phyloP scores from a whole-genome alignment of 1,140 invertebrate species.

The Samia ricini region DNA sequence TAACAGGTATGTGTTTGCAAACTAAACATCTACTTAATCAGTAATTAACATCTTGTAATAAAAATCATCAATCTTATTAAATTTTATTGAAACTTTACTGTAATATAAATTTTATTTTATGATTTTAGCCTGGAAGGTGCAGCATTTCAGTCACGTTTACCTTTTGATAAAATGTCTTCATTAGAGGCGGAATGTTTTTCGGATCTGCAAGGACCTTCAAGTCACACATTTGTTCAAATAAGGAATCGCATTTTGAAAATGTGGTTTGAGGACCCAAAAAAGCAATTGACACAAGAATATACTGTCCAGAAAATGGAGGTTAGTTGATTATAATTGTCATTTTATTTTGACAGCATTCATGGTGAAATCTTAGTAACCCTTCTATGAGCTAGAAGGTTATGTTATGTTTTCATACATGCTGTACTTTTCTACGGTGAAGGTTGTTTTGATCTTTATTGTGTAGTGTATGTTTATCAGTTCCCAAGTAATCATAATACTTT shows the following conservation, averaged over 20 bases:
- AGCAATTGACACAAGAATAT: conserved; percentile 92
- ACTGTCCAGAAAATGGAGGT: conserved; percentile 89
- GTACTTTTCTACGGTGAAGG: no score
- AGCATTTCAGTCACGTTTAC: conserved; percentile 94
- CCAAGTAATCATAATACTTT: background rate
- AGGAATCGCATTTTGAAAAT: conserved; percentile 96
- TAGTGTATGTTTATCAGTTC: background rate
- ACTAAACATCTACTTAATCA: background rate
- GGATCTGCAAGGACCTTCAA: conserved; percentile 91
- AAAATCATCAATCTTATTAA: background rate
- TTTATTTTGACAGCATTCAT: no score
- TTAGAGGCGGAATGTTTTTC: conserved; percentile 96
- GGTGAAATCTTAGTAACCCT: no score
- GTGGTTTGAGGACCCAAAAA: conserved; percentile 97
- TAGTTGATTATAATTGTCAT: conserved; percentile 13
- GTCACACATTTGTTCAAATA: conserved; percentile 94
- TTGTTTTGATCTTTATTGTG: background rate
- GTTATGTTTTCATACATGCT: no score
- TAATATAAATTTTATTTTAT: conserved; percentile 1
- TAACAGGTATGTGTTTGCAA: conserved; percentile 54
- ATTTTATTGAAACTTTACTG: background rate
- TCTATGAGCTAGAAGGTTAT: no score
- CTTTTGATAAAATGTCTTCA: conserved; percentile 96
- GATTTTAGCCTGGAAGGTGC: conserved; percentile 89
- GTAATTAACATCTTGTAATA: background rate